Percentiles rank a stretch among this genome's conserved stretches.
These are phyloP conservation scores for Pecten maximus DNA, from an alignment of 2,888 invertebrate genomes.

Conservation along the genomic window DNA sequence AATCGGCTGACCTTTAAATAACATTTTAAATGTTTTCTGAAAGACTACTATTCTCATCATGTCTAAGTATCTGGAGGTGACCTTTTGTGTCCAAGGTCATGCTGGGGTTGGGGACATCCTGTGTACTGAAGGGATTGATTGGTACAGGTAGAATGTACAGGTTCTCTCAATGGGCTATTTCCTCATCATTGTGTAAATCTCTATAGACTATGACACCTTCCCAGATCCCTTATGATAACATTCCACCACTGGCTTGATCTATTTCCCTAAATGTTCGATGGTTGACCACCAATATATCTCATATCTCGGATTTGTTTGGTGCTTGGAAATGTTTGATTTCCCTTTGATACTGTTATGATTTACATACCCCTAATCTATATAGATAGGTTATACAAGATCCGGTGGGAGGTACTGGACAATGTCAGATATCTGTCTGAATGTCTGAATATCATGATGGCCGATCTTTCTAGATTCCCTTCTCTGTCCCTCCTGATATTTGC, in stretches of 20 bases:
- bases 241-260: neutral
- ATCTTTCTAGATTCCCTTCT: neutral
- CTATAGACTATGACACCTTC: neutral
- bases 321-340: slow-evolving; percentile 8
- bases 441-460: no score
- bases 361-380: neutral
- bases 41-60: neutral
- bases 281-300: neutral
- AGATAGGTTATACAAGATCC: neutral
- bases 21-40: neutral
- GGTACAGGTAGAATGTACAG: neutral
- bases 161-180: neutral
- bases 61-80: neutral
- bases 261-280: neutral
- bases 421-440: no score
- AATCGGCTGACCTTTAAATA: neutral
- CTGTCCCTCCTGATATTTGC: neutral
- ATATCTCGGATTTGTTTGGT: neutral
- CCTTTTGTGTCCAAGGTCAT: neutral
- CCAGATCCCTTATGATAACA: neutral
- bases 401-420: neutral
- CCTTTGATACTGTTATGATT: neutral
- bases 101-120: neutral
- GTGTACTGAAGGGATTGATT: neutral
- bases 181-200: slow-evolving; percentile 5